Conservation (phyloP, 2,888 invertebrate genomes). For the Neuroscelio doddi region DNA sequence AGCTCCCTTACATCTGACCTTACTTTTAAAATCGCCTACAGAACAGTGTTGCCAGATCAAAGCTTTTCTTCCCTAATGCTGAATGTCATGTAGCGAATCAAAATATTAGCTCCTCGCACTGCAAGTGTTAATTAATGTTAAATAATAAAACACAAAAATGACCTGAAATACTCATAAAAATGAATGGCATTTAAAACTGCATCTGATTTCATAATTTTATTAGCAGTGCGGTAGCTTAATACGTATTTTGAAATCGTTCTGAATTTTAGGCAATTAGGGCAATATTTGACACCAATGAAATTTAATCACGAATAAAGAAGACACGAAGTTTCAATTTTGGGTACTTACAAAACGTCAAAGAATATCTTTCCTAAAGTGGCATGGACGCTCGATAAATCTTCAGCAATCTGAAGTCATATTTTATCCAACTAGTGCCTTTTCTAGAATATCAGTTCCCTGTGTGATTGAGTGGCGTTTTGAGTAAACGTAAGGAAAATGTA, state of each 20-base stretch:
- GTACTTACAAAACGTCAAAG: background rate
- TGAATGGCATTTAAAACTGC: too few species aligned
- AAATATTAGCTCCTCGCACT: too few species aligned
- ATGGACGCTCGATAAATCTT: conserved; percentile 28
- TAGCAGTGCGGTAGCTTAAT: too few species aligned
- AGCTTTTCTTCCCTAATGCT: background rate
- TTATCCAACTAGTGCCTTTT: conserved; percentile 68
- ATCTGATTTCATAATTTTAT: too few species aligned
- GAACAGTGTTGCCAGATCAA: background rate
- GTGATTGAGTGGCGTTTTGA: conserved; percentile 49
- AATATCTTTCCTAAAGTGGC: background rate
- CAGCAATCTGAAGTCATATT: conserved; percentile 36
- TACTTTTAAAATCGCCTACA: background rate
- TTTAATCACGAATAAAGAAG: background rate
- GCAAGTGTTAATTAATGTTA: too few species aligned
- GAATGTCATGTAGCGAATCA: too few species aligned
- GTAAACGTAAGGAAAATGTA: conserved; percentile 24
- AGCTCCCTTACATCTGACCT: background rate
- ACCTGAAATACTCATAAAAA: too few species aligned
- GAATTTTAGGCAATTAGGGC: too few species aligned
- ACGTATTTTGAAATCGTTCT: too few species aligned
- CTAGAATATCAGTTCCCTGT: conserved; percentile 58
- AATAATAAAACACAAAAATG: too few species aligned
- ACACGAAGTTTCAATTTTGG: background rate
- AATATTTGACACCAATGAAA: conserved; percentile 4